A percentile compares a stretch with the other conserved stretches of the same genome.
Conservation (phyloP, 2,797 vertebrate species). For the Phalanger gymnotis region DNA sequence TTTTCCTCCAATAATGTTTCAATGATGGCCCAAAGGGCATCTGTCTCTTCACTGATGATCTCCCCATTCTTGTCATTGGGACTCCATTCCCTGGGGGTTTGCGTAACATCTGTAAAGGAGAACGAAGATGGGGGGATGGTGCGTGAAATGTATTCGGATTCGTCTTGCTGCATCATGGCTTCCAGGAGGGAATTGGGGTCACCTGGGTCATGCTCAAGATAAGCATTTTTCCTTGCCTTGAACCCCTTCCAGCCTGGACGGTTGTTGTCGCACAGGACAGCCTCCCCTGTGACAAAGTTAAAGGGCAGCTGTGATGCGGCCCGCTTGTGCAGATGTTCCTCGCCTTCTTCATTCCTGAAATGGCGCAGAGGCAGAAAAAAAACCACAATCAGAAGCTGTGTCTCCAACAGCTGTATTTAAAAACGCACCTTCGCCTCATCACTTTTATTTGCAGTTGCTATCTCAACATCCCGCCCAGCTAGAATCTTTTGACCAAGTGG, state of each 20-base stretch:
- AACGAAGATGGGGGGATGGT: conserved; percentile 64
- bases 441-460: neutral
- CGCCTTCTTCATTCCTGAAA: conserved; percentile 89
- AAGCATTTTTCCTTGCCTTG: conserved; percentile 79
- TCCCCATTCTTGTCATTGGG: accelerated
- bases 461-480: neutral
- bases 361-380: neutral
- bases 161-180: conserved; percentile 88
- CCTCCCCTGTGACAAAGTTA: conserved; percentile 89
- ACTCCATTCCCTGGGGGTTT: accelerated
- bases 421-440: neutral
- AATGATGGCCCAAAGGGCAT: conserved; percentile 82
- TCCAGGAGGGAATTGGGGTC: conserved; percentile 86
- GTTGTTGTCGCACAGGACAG: conserved; percentile 86
- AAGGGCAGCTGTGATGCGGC: conserved; percentile 88
- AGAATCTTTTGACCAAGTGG: neutral
- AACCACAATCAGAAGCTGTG: neutral
- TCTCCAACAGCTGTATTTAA: neutral
- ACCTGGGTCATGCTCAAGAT: conserved; percentile 48
- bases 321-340: conserved; percentile 87
- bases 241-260: conserved; percentile 76
- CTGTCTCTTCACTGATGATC: conserved; percentile 75
- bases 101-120: neutral
- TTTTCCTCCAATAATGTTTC: conserved; percentile 85
- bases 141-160: conserved; percentile 86